Evolutionary conservation across 2,797 vertebrate genomes (phyloP), one percentile per base, ranked within the genome.

Genomic region (Coreius guichenoti): DNA sequence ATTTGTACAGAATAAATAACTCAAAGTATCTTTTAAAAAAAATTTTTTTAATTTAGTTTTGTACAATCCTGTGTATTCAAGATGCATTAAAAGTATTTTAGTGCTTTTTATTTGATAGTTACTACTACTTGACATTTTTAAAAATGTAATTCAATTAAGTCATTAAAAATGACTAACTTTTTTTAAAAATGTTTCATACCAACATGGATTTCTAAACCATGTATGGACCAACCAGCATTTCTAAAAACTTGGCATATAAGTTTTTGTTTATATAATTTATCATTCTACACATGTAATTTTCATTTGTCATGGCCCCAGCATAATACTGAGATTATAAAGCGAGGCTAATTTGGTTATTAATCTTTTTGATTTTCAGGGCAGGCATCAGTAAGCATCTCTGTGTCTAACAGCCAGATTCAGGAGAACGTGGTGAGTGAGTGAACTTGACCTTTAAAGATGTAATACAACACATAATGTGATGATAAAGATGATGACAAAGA

Each of bases 401-500:
- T 98, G 70, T 97, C 96, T 84, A 98, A 97, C 92, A 97, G 97
- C 91, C 95, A 97, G 92, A 97, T 97, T 86, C 95, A 96, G 86
- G 97, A 98, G 90, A 97, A 98, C 8, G 96, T 97, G 96, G 97
- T 89, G 31, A 89, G 86, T 81, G 13, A 58, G 19, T 19, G 23
- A 51, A 31, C 17, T 84, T 82, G 43, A 65, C 77, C 21, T 78
- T 1, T 63, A 83, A 79, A 84, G 19, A 7, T 26, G 8, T 3
- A 43, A 23, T 26, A 7, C 26, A 43, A 36, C 8, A 26, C 31
- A 19, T 6, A 29, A 19, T 51, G 23, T 26, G 73, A 81, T 81
- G 17, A 73, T 85, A 47, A 17, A 51, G 58, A 81, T 58, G 56
- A 39, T 74, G 23, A 80, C 54, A 56, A 65, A 51, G 56, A 51